Evolutionary conservation across 1,140 invertebrate species (phyloP).

Genomic region (Diprion similis): DNA sequence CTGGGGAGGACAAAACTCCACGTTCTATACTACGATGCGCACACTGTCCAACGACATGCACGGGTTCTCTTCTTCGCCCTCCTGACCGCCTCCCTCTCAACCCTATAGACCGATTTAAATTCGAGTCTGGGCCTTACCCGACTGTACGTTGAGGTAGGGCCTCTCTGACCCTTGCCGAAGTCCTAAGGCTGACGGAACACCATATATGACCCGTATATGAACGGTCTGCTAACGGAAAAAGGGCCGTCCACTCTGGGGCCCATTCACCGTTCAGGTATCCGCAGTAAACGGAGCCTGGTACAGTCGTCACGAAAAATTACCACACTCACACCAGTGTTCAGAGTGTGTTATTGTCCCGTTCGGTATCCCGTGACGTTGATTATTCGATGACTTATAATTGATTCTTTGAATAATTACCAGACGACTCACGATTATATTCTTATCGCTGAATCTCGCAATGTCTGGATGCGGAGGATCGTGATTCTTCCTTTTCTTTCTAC

Average conservation of each 20-base stretch:
- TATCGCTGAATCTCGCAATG: too few species aligned
- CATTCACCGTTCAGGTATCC: neutral
- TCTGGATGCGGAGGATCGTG: too few species aligned
- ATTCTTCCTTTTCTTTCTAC: too few species aligned
- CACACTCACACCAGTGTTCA: too few species aligned
- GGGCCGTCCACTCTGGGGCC: neutral
- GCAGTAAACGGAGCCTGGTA: neutral
- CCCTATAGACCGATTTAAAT: neutral
- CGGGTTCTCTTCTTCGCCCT: neutral
- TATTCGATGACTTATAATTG: too few species aligned
- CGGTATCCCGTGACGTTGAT: too few species aligned
- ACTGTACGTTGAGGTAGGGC: too few species aligned
- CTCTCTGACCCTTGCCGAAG: neutral
- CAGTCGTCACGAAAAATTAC: neutral
- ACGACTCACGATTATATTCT: too few species aligned
- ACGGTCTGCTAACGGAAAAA: neutral
- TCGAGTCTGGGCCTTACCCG: too few species aligned
- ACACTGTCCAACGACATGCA: neutral
- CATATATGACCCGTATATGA: neutral
- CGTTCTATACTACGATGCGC: neutral
- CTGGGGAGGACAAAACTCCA: neutral
- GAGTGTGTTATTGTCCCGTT: too few species aligned
- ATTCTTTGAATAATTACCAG: too few species aligned
- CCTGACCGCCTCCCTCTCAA: neutral
- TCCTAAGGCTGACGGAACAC: neutral